Evolutionary conservation across 2,888 invertebrate species (phyloP), one percentile per base, ranked within the genome.

Genomic region (Aphodius granarius): DNA sequence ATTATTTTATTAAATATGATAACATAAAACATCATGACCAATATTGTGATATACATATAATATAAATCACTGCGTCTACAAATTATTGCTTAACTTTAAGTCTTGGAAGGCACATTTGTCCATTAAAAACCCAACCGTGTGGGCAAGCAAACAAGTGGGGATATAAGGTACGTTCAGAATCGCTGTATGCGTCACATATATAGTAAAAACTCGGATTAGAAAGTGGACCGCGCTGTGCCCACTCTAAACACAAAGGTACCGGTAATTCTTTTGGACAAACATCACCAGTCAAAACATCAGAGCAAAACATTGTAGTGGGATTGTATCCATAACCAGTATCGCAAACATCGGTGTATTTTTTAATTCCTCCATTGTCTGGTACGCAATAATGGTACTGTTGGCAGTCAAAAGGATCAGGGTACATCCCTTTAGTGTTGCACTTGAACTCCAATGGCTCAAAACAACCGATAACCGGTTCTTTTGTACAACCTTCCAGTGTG

Each of bases 151-250:
- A 71, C 63, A 75, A 72, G 20, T 68, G 72, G 3, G 78, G 78
- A 63, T 78, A 78, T n/a, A 76, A 73, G 1, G 19, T 21, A 16
- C 19, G 9, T 2, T 16, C 21, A 0, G 20, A 9, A 13, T 0
- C 63, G 19, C 17, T 21, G 17, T 75, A 66, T 16, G 18, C 23
- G 16, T 20, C 66, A 18, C 79, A 79, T 5, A 78, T 77, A 64
- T 76, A 79, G 75, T 77, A 79, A 15, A 78, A 76, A 13, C 72
- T 74, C 0, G 77, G 75, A 66, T 76, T 76, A 62, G 63, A 21
- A 3, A 17, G 9, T 3, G 77, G 15, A 6, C 68, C 77, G 5
- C 23, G 66, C 71, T 78, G 74, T 18, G 76, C 75, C 0, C 71
- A 19, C 16, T 19, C 20, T 2, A 13, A 63, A 63, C 79, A 79